Evolutionary conservation across 2,113 vertebrate species (phyloP).

Genomic region (Suncus etruscus): DNA sequence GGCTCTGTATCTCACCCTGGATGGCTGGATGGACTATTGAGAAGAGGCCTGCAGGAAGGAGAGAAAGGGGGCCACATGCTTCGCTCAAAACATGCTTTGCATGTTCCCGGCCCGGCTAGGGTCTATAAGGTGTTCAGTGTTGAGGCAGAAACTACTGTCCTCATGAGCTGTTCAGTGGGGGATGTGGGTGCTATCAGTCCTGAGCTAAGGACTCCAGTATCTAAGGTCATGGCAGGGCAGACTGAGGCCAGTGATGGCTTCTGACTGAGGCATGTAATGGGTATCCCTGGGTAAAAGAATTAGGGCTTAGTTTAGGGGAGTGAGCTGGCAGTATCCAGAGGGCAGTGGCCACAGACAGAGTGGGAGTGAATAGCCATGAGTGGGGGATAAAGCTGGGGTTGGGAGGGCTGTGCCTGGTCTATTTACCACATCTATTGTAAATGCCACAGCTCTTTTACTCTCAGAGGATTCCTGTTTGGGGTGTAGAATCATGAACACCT

Average conservation of each 20-base stretch:
- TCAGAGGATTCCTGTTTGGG: neutral
- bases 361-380: accelerated
- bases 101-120: neutral
- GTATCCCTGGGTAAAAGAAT: neutral
- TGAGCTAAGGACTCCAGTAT: neutral
- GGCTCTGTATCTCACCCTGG: constrained; percentile 70
- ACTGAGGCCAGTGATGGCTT: neutral
- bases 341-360: neutral
- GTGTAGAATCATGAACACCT: neutral
- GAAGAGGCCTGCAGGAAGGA: constrained; percentile 14
- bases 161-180: too few relatives aligned
- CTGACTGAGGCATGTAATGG: neutral
- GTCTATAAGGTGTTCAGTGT: neutral
- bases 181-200: too few relatives aligned
- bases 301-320: neutral
- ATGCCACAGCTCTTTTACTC: too few relatives aligned
- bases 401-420: accelerated
- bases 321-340: neutral
- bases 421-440: too few relatives aligned
- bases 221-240: accelerated
- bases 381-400: neutral
- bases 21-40: constrained; percentile 49
- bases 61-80: constrained; percentile 45
- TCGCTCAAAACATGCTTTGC: neutral
- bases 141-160: neutral